These are phyloP conservation scores for Syritta pipiens DNA, from an alignment of 2,888 invertebrate genomes.

Conservation along the genomic window DNA sequence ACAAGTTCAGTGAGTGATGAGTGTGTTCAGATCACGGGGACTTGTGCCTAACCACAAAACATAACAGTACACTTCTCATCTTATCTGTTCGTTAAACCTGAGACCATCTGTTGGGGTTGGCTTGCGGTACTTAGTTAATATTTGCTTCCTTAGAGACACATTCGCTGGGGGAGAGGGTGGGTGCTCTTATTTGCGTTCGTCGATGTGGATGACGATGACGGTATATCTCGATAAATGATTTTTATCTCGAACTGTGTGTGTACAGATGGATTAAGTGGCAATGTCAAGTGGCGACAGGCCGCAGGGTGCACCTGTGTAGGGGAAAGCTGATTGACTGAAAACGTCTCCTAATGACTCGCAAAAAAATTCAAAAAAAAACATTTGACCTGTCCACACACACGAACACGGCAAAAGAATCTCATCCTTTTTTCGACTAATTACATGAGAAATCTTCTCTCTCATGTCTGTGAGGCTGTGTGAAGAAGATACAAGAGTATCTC, in stretches of 20 bases:
- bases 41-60: conserved; percentile 51
- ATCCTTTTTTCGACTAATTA: too few species aligned
- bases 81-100: conserved; percentile 53
- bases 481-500: conserved; percentile 41
- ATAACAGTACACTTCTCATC: conserved; percentile 58
- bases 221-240: conserved; percentile 7
- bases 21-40: conserved; percentile 63
- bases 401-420: too few species aligned
- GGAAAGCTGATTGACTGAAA: too few species aligned
- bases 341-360: too few species aligned
- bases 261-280: conserved; percentile 13
- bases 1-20: too few species aligned
- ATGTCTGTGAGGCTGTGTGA: too few species aligned
- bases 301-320: too few species aligned
- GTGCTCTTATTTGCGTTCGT: conserved; percentile 17
- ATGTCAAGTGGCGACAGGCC: too few species aligned
- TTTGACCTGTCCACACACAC: too few species aligned
- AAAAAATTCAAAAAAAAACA: too few species aligned
- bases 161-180: conserved; percentile 6
- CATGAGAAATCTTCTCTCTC: too few species aligned
- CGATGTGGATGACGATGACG: conserved; percentile 1
- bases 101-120: conserved; percentile 61
- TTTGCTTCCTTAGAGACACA: conserved; percentile 63
- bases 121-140: conserved; percentile 54
- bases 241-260: background rate